Conservation (phyloP, 2,888 invertebrate species). For the Xestia xanthographa region DNA sequence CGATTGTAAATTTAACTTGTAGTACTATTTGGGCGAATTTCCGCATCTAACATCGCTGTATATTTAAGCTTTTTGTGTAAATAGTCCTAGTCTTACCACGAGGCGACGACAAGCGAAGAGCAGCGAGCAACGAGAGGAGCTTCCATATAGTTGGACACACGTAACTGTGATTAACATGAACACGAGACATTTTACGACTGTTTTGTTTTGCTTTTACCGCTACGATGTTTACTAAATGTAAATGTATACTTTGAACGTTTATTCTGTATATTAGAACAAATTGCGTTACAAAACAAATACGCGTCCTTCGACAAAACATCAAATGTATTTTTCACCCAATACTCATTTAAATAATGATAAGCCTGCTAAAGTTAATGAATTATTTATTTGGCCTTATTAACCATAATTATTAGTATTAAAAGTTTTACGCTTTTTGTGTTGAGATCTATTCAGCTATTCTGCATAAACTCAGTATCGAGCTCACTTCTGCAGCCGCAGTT, state of each 20-base stretch:
- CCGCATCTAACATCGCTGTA: conserved; percentile 90
- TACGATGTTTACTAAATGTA: conserved; percentile 89
- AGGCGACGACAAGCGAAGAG: conserved; percentile 74
- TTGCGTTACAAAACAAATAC: conserved; percentile 78
- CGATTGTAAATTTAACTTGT: conserved; percentile 86
- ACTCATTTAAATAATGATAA: conserved; percentile 86
- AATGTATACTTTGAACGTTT: conserved; percentile 80
- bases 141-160: conserved; percentile 77
- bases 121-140: conserved; percentile 76
- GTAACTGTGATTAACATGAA: conserved; percentile 90
- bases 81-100: conserved; percentile 82
- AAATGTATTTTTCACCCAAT: conserved; percentile 91
- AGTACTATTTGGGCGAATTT: conserved; percentile 86
- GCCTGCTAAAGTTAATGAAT: conserved; percentile 84
- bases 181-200: conserved; percentile 85
- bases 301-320: conserved; percentile 83
- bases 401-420: conserved; percentile 77
- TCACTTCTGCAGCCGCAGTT: conserved; percentile 36
- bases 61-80: conserved; percentile 90
- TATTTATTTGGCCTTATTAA: conserved; percentile 87
- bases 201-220: conserved; percentile 90
- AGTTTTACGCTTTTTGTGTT: conserved; percentile 87
- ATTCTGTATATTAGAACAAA: conserved; percentile 82
- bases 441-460: conserved; percentile 72
- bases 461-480: conserved; percentile 52